These are phyloP conservation scores for Entomobrya multifasciata DNA, from an alignment of 2,888 invertebrate species.

Conservation along the genomic window DNA sequence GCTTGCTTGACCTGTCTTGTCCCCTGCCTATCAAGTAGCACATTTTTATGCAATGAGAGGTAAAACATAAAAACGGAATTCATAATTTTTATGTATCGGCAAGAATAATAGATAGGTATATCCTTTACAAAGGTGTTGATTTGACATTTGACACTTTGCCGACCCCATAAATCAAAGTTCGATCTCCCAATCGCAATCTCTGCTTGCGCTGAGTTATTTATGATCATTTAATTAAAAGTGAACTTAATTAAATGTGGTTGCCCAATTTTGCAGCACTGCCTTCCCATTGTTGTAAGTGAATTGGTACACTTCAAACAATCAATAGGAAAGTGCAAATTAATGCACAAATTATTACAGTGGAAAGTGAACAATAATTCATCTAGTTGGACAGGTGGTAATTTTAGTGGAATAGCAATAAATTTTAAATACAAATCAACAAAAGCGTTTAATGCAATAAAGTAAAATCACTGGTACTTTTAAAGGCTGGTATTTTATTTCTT, in stretches of 20 bases:
- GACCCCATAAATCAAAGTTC: background rate
- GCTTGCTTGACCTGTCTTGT: background rate
- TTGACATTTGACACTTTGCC: background rate
- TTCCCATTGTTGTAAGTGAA: background rate
- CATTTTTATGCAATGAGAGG: background rate
- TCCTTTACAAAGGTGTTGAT: background rate
- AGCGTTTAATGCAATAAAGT: background rate
- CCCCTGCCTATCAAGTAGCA: too few species aligned
- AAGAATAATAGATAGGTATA: too few species aligned
- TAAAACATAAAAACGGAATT: too few species aligned
- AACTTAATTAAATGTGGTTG: background rate
- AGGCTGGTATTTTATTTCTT: background rate
- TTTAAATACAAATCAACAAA: conserved; percentile 19
- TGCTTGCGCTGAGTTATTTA: background rate
- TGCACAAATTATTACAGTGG: background rate
- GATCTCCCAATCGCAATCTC: background rate
- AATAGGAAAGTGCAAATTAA: background rate
- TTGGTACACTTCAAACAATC: background rate
- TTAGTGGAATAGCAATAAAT: background rate
- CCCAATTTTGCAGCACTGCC: background rate
- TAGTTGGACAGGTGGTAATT: conserved; percentile 28
- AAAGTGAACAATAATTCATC: conserved; percentile 33
- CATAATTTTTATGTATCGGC: too few species aligned
- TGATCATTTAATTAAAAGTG: conserved; percentile 4
- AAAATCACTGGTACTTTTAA: background rate